phyloP scores from a whole-genome alignment of 2,888 invertebrate species.

The Cordilura impudica region DNA sequence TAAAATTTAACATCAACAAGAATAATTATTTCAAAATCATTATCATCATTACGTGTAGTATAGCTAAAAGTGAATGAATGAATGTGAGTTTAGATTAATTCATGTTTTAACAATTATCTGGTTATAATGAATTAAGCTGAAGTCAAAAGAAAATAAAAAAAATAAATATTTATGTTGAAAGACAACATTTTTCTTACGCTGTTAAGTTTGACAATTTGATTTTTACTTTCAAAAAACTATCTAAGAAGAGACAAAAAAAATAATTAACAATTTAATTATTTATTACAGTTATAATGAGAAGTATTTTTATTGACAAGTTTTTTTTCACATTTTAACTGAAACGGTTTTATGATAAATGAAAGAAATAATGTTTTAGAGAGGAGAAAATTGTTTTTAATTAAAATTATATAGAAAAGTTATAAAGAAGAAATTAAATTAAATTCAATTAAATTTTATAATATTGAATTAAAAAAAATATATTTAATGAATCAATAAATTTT shows the following conservation, averaged over 20 bases:
- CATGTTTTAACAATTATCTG: slow-evolving; percentile 18
- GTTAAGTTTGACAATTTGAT: neutral
- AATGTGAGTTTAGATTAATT: slow-evolving; percentile 8
- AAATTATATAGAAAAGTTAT: neutral
- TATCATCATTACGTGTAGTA: no score
- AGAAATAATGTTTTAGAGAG: slow-evolving; percentile 31
- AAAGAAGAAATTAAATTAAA: no score
- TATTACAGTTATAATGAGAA: slow-evolving; percentile 17
- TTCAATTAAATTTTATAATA: no score
- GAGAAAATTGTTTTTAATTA: neutral
- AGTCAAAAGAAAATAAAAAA: slow-evolving; percentile 7
- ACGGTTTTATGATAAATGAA: neutral
- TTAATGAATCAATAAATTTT: no score
- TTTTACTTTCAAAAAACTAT: slow-evolving; percentile 30
- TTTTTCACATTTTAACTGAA: neutral
- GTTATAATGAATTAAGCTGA: neutral
- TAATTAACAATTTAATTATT: slow-evolving; percentile 3
- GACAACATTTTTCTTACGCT: slow-evolving; percentile 9
- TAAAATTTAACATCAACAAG: neutral
- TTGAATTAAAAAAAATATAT: no score
- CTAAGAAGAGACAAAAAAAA: neutral
- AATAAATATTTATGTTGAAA: neutral
- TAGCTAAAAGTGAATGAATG: neutral
- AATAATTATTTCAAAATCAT: neutral
- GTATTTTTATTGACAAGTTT: slow-evolving; percentile 2